Evolutionary conservation across 2,113 vertebrate species (phyloP).

Genomic region (Aythya baeri): DNA sequence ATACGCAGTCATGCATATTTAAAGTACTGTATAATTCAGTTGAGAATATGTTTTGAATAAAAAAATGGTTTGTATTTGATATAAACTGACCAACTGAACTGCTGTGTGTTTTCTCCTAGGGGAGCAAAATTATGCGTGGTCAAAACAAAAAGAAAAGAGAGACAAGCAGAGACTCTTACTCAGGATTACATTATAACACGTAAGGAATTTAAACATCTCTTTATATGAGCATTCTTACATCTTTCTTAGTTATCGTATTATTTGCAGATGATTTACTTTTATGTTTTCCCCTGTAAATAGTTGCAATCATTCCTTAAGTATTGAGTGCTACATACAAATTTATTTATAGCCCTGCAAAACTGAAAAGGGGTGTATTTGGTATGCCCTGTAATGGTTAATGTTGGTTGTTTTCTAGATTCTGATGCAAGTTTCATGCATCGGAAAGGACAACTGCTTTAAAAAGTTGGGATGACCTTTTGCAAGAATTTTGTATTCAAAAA

Average conservation of each 20-base stretch:
- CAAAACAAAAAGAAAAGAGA: conserved; percentile 92
- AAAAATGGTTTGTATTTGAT: conserved; percentile 5
- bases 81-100: conserved; percentile 25
- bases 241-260: neutral
- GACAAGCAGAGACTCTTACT: conserved; percentile 91
- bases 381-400: neutral
- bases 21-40: neutral
- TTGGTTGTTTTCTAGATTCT: neutral
- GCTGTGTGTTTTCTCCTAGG: conserved; percentile 73
- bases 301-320: neutral
- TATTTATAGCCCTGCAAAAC: neutral
- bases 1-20: neutral
- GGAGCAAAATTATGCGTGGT: conserved; percentile 97
- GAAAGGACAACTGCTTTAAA: neutral
- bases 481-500: neutral
- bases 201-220: conserved; percentile 75
- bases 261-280: neutral
- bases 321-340: neutral
- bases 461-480: neutral
- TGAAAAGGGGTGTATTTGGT: neutral
- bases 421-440: neutral
- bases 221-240: neutral
- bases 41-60: conserved; percentile 14
- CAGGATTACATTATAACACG: conserved; percentile 99
- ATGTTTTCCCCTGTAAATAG: neutral